Evolutionary conservation across 2,888 invertebrate genomes (phyloP).

Genomic region (Temnothorax rugatulus): DNA sequence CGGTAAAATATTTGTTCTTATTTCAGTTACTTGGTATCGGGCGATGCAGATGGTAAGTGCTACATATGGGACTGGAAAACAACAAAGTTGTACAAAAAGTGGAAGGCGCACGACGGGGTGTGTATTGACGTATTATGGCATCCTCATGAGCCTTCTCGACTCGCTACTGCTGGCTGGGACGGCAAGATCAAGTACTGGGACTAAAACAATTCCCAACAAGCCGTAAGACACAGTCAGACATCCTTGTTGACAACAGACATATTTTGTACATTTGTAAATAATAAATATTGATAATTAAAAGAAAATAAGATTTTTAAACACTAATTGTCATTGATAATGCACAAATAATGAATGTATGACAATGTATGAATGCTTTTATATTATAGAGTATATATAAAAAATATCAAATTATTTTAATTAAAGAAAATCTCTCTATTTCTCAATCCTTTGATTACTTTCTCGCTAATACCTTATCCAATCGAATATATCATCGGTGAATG

Average conservation of each 20-base stretch:
- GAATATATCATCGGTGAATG: neutral
- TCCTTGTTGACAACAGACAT: neutral
- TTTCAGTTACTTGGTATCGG: conserved; percentile 96
- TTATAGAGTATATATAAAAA: neutral
- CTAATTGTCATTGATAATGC: neutral
- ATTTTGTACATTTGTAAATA: conserved; percentile 28
- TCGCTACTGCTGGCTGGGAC: conserved; percentile 99
- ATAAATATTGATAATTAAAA: neutral
- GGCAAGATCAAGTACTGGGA: conserved; percentile 99
- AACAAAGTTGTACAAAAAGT: conserved; percentile 98
- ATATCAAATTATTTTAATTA: conserved; percentile 17
- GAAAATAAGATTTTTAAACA: neutral
- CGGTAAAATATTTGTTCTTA: neutral
- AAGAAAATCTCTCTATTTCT: neutral
- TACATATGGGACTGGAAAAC: conserved; percentile 99
- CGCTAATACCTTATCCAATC: neutral
- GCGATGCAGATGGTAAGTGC: conserved; percentile 99
- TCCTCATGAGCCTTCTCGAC: conserved; percentile 98
- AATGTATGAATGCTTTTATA: neutral
- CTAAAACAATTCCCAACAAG: conserved; percentile 86
- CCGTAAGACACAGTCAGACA: neutral
- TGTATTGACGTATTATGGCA: conserved; percentile 99
- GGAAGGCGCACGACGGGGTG: conserved; percentile 99
- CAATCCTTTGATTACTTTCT: neutral
- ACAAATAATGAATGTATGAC: neutral